Evolutionary conservation across 2,888 invertebrate genomes (phyloP).

Genomic region (Celastrina argiolus): DNA sequence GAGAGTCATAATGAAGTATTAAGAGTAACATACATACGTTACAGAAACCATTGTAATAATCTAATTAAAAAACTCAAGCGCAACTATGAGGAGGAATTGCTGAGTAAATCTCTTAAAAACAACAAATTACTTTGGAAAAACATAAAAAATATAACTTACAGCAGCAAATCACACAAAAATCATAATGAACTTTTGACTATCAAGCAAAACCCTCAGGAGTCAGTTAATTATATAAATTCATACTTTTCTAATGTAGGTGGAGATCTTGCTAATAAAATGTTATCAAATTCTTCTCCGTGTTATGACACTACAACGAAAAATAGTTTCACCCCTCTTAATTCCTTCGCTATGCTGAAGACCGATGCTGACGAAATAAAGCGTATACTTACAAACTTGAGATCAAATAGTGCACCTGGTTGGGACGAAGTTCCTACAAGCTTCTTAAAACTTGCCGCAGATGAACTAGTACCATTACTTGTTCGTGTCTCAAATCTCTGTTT

Average conservation of each 20-base stretch:
- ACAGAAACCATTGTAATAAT: neutral
- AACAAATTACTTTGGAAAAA: neutral
- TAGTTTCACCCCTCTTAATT: neutral
- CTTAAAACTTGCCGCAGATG: neutral
- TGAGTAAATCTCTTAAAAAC: neutral
- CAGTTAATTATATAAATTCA: neutral
- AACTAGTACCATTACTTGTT: neutral
- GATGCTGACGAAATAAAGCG: no score
- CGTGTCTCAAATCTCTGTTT: neutral
- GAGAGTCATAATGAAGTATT: no score
- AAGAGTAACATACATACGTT: no score
- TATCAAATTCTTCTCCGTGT: neutral
- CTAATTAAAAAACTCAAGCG: no score
- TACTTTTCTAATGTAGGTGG: neutral
- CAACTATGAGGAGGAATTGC: neutral
- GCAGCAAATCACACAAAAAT: neutral
- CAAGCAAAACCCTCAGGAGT: neutral
- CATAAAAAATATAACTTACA: neutral
- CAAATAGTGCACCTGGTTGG: conserved; percentile 5
- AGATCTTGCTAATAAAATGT: neutral
- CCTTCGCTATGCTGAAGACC: neutral
- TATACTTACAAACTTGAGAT: neutral
- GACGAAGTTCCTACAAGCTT: neutral
- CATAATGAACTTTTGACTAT: neutral
- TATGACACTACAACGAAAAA: neutral